Evolutionary conservation across 2,113 vertebrate genomes (phyloP).

Genomic region (Sorex araneus): DNA sequence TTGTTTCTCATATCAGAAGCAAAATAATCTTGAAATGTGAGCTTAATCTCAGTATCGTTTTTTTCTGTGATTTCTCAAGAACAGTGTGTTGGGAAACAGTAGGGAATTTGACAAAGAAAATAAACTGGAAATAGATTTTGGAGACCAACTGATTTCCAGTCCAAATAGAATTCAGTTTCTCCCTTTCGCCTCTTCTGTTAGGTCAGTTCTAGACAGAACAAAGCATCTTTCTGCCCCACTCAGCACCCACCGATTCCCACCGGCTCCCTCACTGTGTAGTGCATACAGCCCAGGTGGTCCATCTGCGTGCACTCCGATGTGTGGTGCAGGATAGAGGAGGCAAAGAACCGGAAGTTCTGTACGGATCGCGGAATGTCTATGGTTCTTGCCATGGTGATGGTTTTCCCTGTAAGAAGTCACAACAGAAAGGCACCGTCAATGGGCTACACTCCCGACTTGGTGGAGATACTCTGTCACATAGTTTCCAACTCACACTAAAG

Average conservation of each 20-base stretch:
- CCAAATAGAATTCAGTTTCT: not conserved
- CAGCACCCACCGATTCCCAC: conserved; percentile 94
- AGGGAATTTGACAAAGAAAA: conserved; percentile 6
- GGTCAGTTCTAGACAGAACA: no score
- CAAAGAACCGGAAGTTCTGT: conserved; percentile 97
- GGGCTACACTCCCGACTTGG: fast-evolving
- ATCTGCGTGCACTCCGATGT: conserved; percentile 93
- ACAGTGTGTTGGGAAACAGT: not conserved
- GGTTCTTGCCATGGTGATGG: conserved; percentile 91
- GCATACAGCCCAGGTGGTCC: conserved; percentile 93
- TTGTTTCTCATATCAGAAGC: not conserved
- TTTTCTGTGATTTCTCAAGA: conserved; percentile 17
- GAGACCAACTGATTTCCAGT: not conserved
- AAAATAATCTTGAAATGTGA: not conserved
- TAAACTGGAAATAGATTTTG: conserved; percentile 10
- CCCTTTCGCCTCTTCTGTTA: not conserved
- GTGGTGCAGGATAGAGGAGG: conserved; percentile 95
- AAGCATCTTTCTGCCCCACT: fast-evolving
- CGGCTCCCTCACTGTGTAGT: conserved; percentile 94
- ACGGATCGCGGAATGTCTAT: conserved; percentile 94
- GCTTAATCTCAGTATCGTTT: not conserved
- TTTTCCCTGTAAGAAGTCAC: conserved; percentile 93
- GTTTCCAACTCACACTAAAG: not conserved
- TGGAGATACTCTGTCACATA: fast-evolving
- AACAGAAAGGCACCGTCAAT: not conserved